Evolutionary conservation across 2,113 vertebrate species (phyloP), one percentile per base, ranked within the genome.

Genomic region (Arothron firmamentum): DNA sequence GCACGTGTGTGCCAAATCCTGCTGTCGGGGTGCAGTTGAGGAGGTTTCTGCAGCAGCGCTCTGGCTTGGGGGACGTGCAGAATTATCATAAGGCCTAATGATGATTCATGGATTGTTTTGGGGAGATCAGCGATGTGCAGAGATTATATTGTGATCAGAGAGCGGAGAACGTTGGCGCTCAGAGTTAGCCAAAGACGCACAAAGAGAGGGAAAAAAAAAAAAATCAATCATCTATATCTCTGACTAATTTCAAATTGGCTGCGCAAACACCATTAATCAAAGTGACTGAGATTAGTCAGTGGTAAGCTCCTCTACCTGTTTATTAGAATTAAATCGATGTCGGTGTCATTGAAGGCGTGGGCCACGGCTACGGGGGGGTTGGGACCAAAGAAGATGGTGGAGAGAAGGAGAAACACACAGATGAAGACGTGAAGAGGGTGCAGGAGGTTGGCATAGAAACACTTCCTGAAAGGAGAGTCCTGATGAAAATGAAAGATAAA

Each of bases 191-290:
- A 19, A 42, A 47, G 56, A 68, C 56, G 52, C 65, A 62, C 48
- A 71, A 56, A 59, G 41, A 58, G 17, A 34, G 23, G 45, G 53
- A 19, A 19, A 57, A 64, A 51, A 56, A 19, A 19, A 57, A 64
- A 51, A 79, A 52, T 20, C 52, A 34, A 66, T 70, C 72, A 70
- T 56, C 77, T 67, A 67, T 67, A 77, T 79, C 75, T 72, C 52
- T 60, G 53, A 72, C 70, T 82, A 87, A 86, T 88, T 84, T 78
- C 76, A 75, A 59, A 72, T 57, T 66, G 59, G 67, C 59, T 67
- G 64, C 70, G 77, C 77, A 85, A 89, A 89, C 83, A 84, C 67
- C 83, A 90, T 90, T 87, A 87, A 89, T 89, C 89, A 90, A 71
- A 66, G 51, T 80, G 85, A 87, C 83, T 78, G 77, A 81, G 80